Evolutionary conservation across 2,888 invertebrate species (phyloP), one percentile per base, ranked within the genome.

Genomic region (Balanococcus diminutus): DNA sequence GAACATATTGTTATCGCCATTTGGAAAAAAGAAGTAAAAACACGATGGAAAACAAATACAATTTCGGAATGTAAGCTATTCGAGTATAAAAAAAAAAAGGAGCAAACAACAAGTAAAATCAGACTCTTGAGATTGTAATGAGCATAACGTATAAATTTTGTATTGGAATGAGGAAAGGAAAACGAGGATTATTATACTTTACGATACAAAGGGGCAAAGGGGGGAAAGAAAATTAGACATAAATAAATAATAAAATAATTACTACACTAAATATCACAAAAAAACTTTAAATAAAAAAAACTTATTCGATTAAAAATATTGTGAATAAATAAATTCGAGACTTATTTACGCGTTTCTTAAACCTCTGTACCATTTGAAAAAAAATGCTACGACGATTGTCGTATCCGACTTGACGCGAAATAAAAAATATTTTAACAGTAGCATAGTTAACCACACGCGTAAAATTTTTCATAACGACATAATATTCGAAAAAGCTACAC

Each of bases 191-290:
- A 79, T 36, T 11, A 79, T 16, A n/a, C 36, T 36, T 19, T 81
- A 81, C 42, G 42, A n/a, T n/a, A 31, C 16, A 81, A n/a, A n/a
- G n/a, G n/a, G n/a, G n/a, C n/a, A n/a, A n/a, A n/a, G n/a, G n/a
- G n/a, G n/a, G n/a, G n/a, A n/a, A n/a, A n/a, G n/a, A n/a, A 81
- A 36, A 81, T 19, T 81, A 22, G 31, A 39, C 25, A 42, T 42
- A 39, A 25, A 42, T 81, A 42, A 19, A 81, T 81, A 25, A 72
- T 72, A 72, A 82, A 81, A 83, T 11, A 83, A 16, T 84, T 42
- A 72, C 84, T 84, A 84, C 67, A 14, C 84, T 84, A 72, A 84
- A 84, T 84, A 84, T 84, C 84, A 84, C 84, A 84, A 84, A 56
- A 82, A 46, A 72, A 31, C 16, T 31, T 72, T 72, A 72, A 72